These are phyloP conservation scores for Lytechinus variegatus DNA, from an alignment of 35 echinoderm and acorn worm species.

Conservation along the genomic window DNA sequence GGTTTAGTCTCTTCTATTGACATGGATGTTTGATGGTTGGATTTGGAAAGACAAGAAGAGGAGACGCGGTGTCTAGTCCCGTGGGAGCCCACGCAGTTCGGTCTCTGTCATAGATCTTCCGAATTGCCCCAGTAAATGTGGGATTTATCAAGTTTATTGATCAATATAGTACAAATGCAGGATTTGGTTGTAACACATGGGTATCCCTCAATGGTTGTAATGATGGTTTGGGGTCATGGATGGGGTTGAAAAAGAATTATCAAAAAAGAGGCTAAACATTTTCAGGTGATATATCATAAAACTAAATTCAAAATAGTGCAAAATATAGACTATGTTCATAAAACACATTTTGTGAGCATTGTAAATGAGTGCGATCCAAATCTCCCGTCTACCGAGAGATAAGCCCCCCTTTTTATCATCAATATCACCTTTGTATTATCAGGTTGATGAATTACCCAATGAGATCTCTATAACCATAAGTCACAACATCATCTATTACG, in stretches of 20 bases:
- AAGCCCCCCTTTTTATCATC: background rate
- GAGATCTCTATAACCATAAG: background rate
- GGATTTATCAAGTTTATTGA: background rate
- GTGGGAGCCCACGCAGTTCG: background rate
- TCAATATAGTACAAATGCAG: background rate
- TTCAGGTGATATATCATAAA: background rate
- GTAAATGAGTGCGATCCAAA: background rate
- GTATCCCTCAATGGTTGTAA: background rate
- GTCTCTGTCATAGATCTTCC: background rate
- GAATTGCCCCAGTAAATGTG: background rate
- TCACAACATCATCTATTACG: no score
- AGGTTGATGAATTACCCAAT: background rate
- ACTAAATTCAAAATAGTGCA: background rate
- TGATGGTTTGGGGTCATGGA: background rate
- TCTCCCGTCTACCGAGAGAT: no score
- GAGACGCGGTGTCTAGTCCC: constrained; percentile 31
- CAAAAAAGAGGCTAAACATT: background rate
- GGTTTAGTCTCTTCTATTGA: constrained; percentile 29
- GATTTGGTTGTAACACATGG: background rate
- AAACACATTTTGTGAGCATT: background rate
- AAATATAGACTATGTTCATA: background rate
- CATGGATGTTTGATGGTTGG: constrained; percentile 30
- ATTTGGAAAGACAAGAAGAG: background rate
- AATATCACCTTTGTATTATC: background rate
- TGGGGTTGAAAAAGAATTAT: background rate